A percentile compares a stretch with the other conserved stretches of the same genome.
Evolutionary conservation across 1,140 invertebrate genomes (phyloP).

Genomic region (Pseudomyrmex gracilis): DNA sequence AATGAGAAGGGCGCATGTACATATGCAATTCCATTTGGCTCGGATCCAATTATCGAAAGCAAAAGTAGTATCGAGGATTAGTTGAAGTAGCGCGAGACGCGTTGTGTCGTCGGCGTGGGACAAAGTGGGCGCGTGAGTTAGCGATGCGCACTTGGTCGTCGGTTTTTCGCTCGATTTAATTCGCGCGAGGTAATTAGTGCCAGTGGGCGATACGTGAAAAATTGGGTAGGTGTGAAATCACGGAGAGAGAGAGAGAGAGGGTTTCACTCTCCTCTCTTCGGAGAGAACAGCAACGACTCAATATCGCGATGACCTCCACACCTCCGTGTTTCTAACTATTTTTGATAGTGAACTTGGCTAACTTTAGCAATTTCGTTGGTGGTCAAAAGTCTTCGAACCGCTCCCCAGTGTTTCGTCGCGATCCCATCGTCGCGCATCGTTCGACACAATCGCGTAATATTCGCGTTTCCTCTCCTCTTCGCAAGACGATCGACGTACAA

Average conservation of each 20-base stretch:
- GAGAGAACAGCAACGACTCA: conserved; percentile 12
- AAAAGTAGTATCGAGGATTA: conserved; percentile 33
- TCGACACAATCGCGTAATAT: background rate
- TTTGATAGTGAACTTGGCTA: conserved; percentile 79
- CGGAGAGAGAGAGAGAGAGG: too few relatives aligned
- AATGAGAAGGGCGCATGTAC: background rate
- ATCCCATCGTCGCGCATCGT: background rate
- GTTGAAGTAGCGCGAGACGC: background rate
- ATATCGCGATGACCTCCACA: conserved; percentile 80
- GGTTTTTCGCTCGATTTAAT: background rate
- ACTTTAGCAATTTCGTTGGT: conserved; percentile 82
- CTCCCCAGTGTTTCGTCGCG: conserved; percentile 56
- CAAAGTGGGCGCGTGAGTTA: background rate
- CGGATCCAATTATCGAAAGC: conserved; percentile 2
- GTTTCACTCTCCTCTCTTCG: too few relatives aligned
- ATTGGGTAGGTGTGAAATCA: background rate
- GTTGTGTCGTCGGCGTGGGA: background rate
- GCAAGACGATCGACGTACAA: background rate
- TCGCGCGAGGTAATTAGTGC: background rate
- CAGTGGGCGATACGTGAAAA: conserved; percentile 31
- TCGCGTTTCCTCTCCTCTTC: background rate
- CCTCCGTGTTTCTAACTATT: conserved; percentile 82
- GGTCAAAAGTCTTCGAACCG: conserved; percentile 72
- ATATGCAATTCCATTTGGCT: conserved; percentile 1
- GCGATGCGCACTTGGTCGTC: background rate